Evolutionary conservation across 2,113 vertebrate genomes (phyloP).

Genomic region (Struthio camelus): DNA sequence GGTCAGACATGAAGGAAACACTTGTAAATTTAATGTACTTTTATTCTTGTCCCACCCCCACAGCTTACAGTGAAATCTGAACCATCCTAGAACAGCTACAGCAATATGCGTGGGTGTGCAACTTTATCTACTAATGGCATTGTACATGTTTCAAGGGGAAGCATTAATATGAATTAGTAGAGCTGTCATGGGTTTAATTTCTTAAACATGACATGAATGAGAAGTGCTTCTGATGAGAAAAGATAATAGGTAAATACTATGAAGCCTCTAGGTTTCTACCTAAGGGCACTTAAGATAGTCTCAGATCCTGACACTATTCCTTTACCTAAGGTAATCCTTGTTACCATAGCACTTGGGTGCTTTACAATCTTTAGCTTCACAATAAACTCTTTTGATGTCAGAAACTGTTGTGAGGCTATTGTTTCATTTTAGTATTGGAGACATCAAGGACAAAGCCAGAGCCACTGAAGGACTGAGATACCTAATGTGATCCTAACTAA

Average conservation of each 20-base stretch:
- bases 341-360: background rate
- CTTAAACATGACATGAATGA: background rate
- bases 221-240: background rate
- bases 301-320: background rate
- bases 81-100: background rate
- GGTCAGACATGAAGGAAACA: background rate
- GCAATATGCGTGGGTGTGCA: background rate
- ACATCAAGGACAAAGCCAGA: background rate
- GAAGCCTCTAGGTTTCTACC: background rate
- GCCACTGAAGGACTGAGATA: background rate
- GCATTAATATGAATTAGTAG: slow-evolving; percentile 1
- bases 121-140: background rate
- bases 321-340: background rate
- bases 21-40: background rate
- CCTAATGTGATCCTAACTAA: background rate
- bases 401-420: background rate
- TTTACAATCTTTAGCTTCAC: background rate
- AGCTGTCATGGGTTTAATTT: background rate
- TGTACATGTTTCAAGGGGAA: background rate
- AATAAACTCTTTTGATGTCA: background rate
- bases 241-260: background rate
- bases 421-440: background rate
- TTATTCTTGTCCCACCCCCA: background rate
- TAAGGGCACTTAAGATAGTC: background rate
- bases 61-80: background rate